Percentiles rank a stretch among this genome's conserved stretches.
Evolutionary conservation across 1,140 invertebrate genomes (phyloP).

Genomic region (Zaprionus ornatus): DNA sequence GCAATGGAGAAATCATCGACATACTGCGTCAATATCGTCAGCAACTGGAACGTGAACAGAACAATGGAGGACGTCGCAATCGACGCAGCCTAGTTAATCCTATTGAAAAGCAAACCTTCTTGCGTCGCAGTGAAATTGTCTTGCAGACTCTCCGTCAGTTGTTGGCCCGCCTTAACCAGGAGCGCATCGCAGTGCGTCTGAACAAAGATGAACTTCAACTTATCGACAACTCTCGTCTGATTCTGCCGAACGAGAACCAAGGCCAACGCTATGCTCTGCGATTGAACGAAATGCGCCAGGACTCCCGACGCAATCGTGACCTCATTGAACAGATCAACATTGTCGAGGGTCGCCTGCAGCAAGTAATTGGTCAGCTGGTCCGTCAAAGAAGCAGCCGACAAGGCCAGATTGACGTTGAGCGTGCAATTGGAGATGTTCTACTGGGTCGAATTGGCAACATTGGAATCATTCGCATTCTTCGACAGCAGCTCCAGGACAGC

Average conservation of each 20-base stretch:
- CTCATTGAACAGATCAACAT: slow-evolving; percentile 43
- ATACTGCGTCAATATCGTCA: neutral
- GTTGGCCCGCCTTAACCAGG: slow-evolving; percentile 69
- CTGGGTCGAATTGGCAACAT: slow-evolving; percentile 55
- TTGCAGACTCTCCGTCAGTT: slow-evolving; percentile 63
- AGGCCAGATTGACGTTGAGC: slow-evolving; percentile 29
- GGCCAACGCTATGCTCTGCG: slow-evolving; percentile 46
- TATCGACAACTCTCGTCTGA: slow-evolving; percentile 26
- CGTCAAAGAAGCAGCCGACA: slow-evolving; percentile 23
- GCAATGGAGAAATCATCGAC: neutral
- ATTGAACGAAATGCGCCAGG: slow-evolving; percentile 52
- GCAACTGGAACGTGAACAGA: slow-evolving; percentile 41
- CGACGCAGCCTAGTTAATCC: slow-evolving; percentile 49
- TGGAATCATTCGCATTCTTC: slow-evolving; percentile 54
- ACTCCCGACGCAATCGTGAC: slow-evolving; percentile 44
- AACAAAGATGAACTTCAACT: slow-evolving; percentile 2
- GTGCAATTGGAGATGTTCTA: slow-evolving; percentile 50
- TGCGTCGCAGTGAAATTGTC: slow-evolving; percentile 54
- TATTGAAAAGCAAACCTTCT: neutral
- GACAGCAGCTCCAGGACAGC: slow-evolving; percentile 45
- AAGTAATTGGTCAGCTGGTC: slow-evolving; percentile 23
- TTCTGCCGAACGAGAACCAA: slow-evolving; percentile 16
- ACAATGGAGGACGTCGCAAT: slow-evolving; percentile 39
- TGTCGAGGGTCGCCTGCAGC: slow-evolving; percentile 27
- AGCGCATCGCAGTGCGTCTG: slow-evolving; percentile 44